phyloP scores from a whole-genome alignment of 1,140 invertebrate genomes.

The Nebria ingens region DNA sequence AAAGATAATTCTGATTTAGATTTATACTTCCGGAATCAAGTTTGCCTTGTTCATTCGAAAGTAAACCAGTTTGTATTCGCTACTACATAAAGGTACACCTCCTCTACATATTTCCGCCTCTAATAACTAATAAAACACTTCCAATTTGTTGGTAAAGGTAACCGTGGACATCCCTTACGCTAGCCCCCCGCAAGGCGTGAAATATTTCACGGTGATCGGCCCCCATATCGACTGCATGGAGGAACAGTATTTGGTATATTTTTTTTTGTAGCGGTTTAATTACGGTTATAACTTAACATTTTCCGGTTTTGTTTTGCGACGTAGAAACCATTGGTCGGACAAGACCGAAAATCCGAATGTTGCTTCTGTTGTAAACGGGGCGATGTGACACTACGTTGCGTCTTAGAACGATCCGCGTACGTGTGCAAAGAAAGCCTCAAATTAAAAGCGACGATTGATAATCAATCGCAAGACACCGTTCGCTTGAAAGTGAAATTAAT shows the following conservation, averaged over 20 bases:
- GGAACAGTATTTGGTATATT: conserved; percentile 70
- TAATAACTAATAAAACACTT: background rate
- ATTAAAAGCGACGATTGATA: conserved; percentile 66
- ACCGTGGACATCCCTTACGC: conserved; percentile 75
- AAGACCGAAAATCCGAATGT: conserved; percentile 57
- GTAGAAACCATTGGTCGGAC: conserved; percentile 61
- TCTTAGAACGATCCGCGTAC: conserved; percentile 66
- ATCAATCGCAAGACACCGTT: conserved; percentile 63
- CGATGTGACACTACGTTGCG: conserved; percentile 55
- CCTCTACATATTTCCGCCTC: conserved; percentile 23
- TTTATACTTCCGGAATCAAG: conserved; percentile 70
- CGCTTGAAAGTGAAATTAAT: conserved; percentile 58
- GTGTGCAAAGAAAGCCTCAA: conserved; percentile 71
- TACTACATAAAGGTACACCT: conserved; percentile 56
- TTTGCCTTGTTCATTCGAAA: conserved; percentile 72
- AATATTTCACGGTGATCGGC: conserved; percentile 77
- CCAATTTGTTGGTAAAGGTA: conserved; percentile 30
- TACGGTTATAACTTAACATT: conserved; percentile 11
- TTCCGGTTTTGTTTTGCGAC: no score
- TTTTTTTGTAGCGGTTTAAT: conserved; percentile 8
- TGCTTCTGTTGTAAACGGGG: conserved; percentile 67
- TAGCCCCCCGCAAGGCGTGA: conserved; percentile 74
- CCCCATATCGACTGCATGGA: conserved; percentile 82
- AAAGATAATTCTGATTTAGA: conserved; percentile 29
- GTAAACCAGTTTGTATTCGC: conserved; percentile 64